phyloP scores from a whole-genome alignment of 2,797 vertebrate genomes.

The Mastacembelus armatus region DNA sequence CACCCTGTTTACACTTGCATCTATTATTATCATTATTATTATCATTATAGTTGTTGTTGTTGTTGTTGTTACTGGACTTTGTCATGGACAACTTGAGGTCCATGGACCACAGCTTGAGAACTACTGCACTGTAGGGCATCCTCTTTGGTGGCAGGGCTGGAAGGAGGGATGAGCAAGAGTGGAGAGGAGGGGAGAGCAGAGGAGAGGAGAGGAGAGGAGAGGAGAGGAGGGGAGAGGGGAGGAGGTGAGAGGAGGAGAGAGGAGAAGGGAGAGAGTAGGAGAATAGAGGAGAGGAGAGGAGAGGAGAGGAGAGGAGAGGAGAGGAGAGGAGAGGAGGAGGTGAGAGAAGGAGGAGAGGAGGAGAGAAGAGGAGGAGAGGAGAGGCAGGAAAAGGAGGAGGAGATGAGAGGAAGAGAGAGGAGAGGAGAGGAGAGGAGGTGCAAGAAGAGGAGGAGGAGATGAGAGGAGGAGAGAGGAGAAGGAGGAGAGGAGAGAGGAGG shows the following conservation, averaged over 20 bases:
- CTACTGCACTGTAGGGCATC: conserved; percentile 54
- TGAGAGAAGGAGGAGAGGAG: neutral
- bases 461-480: neutral
- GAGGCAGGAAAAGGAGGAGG: conserved; percentile 9
- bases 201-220: conserved; percentile 14
- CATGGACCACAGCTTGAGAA: conserved; percentile 46
- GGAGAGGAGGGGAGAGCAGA: neutral
- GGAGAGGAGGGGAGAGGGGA: conserved; percentile 13
- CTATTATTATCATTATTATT: no score
- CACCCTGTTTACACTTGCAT: neutral
- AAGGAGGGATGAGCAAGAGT: conserved; percentile 42
- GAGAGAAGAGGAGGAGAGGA: conserved; percentile 13
- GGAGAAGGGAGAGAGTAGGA: no score
- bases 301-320: conserved; percentile 70
- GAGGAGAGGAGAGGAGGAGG: conserved; percentile 77
- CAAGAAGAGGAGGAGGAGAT: conserved; percentile 42
- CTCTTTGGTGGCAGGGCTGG: conserved; percentile 40
- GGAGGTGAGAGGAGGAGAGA: no score
- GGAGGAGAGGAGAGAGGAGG: conserved; percentile 15
- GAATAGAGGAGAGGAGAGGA: conserved; percentile 52
- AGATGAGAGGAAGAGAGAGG: no score
- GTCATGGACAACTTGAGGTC: conserved; percentile 25
- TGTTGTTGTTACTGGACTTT: no score
- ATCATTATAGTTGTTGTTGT: no score
- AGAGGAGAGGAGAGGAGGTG: conserved; percentile 37